These are phyloP conservation scores for Cinara cedri DNA, from an alignment of 2,888 invertebrate species.

Conservation along the genomic window DNA sequence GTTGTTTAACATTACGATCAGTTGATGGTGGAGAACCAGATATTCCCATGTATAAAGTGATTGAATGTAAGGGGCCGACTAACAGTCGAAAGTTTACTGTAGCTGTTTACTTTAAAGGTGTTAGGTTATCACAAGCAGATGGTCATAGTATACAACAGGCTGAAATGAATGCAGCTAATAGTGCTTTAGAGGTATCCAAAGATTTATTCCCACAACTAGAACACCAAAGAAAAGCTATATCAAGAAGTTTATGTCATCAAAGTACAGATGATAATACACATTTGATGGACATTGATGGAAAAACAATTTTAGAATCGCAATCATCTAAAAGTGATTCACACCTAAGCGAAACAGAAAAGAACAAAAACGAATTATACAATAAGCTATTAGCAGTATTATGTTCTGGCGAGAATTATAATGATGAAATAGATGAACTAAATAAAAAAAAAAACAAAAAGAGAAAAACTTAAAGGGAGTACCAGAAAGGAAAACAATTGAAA, in stretches of 20 bases:
- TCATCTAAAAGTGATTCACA: conserved; percentile 11
- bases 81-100: conserved; percentile 96
- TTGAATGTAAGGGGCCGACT: conserved; percentile 94
- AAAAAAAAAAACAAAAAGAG: no score
- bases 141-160: no score
- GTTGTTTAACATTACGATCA: conserved; percentile 92
- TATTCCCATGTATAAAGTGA: conserved; percentile 96
- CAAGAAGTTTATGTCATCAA: conserved; percentile 65
- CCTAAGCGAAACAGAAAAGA: conserved; percentile 23
- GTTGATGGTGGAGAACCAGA: conserved; percentile 97
- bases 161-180: no score
- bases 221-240: no score
- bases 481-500: no score
- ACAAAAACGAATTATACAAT: conserved; percentile 35
- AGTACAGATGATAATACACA: conserved; percentile 25
- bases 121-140: conserved; percentile 85
- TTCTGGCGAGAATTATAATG: neutral
- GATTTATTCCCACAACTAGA: no score
- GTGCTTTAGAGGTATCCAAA: no score
- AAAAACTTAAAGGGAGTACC: no score
- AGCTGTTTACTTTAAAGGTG: conserved; percentile 93
- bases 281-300: conserved; percentile 34
- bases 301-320: conserved; percentile 21
- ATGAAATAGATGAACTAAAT: neutral
- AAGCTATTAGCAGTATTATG: conserved; percentile 42